Conservation (phyloP, 2,888 invertebrate genomes). For the Crepidodera aurea region DNA sequence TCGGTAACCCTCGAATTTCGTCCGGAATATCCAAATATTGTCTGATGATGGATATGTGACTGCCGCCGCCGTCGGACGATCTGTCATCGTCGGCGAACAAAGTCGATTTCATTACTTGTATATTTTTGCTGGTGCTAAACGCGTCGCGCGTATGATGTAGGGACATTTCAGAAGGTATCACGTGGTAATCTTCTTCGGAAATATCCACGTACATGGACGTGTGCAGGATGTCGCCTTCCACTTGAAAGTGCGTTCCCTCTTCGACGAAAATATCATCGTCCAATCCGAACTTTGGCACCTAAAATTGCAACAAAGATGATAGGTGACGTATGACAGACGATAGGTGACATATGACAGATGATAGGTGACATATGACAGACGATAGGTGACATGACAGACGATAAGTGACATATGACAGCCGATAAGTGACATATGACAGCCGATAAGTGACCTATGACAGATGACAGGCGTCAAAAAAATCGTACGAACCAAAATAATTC, state of each 20-base stretch:
- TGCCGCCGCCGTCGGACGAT: slow-evolving; percentile 44
- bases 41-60: slow-evolving; percentile 45
- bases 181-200: slow-evolving; percentile 46
- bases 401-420: no score
- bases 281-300: slow-evolving; percentile 34
- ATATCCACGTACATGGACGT: slow-evolving; percentile 50
- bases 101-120: slow-evolving; percentile 49
- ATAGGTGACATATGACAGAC: no score
- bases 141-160: slow-evolving; percentile 38
- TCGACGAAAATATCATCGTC: slow-evolving; percentile 44
- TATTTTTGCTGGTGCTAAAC: slow-evolving; percentile 42
- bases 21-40: slow-evolving; percentile 47
- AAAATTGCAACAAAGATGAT: no score
- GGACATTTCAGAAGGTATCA: slow-evolving; percentile 37
- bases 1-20: slow-evolving; percentile 41
- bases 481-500: no score
- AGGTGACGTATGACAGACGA: no score
- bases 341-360: no score
- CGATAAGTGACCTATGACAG: no score
- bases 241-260: slow-evolving; percentile 37
- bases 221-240: slow-evolving; percentile 46
- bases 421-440: no score
- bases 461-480: no score
- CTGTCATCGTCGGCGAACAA: slow-evolving; percentile 49
- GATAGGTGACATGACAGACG: no score